phyloP scores from a whole-genome alignment of 2,888 invertebrate genomes.

The Pandemis heparana region DNA sequence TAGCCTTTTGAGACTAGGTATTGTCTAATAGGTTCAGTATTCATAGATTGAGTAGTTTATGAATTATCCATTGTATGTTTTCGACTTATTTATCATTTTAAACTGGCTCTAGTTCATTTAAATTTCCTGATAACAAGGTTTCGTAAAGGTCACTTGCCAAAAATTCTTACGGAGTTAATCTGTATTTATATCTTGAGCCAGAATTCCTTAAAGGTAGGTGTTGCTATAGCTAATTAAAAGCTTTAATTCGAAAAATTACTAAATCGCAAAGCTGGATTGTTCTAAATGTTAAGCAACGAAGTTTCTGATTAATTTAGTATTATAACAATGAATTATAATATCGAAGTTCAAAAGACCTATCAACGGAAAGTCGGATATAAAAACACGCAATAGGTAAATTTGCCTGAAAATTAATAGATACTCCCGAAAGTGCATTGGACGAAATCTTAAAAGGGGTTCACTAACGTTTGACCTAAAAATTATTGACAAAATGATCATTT shows the following conservation, averaged over 20 bases:
- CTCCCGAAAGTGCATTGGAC: too few species aligned
- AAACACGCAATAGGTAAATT: too few species aligned
- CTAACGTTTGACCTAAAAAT: too few species aligned
- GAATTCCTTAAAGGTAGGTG: background rate
- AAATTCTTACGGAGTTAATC: background rate
- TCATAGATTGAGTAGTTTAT: background rate
- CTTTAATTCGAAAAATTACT: background rate
- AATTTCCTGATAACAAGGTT: conserved; percentile 13
- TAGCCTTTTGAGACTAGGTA: background rate
- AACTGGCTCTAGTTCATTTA: conserved; percentile 12
- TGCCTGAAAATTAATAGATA: too few species aligned
- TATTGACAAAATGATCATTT: too few species aligned
- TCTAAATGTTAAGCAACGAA: too few species aligned
- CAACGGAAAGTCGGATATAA: too few species aligned
- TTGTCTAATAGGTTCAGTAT: background rate
- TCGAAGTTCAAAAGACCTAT: too few species aligned
- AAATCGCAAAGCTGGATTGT: background rate
- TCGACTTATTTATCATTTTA: conserved; percentile 1
- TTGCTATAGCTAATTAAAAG: background rate
- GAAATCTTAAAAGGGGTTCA: too few species aligned
- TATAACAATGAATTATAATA: too few species aligned
- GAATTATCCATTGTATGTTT: background rate
- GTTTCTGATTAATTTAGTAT: too few species aligned
- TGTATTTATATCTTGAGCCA: background rate
- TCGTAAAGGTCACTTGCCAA: conserved; percentile 16